Conservation (phyloP, 1,140 invertebrate genomes). For the Eciton burchellii region DNA sequence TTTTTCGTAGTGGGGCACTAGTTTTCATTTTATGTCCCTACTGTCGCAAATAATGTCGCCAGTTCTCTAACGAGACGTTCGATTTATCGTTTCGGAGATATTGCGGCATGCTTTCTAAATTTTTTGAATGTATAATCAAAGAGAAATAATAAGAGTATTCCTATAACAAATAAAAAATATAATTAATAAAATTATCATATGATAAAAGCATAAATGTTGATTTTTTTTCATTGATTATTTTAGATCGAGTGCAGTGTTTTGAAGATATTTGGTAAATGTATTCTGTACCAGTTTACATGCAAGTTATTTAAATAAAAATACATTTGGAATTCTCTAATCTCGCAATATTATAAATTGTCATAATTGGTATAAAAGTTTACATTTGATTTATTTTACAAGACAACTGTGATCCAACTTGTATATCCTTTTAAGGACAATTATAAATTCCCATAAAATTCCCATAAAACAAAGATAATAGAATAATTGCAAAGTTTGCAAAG, state of each 20-base stretch:
- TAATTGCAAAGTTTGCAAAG: background rate
- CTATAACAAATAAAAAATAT: background rate
- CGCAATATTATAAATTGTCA: background rate
- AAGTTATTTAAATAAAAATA: slow-evolving; percentile 15
- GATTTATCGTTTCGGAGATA: background rate
- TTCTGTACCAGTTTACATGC: slow-evolving; percentile 4
- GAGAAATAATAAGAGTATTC: background rate
- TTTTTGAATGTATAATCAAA: background rate
- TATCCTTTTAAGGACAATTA: background rate
- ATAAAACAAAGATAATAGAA: slow-evolving; percentile 24
- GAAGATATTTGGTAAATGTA: background rate
- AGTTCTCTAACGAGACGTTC: background rate
- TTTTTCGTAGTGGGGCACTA: background rate
- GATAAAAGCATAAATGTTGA: background rate
- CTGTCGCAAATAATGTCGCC: background rate
- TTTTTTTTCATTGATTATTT: slow-evolving; percentile 10
- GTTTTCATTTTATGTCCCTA: background rate
- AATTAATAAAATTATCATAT: background rate
- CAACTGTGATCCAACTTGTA: slow-evolving; percentile 1
- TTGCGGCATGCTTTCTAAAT: background rate
- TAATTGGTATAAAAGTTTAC: background rate
- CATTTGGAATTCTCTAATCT: background rate
- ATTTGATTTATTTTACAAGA: slow-evolving; percentile 19
- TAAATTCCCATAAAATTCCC: slow-evolving; percentile 35
- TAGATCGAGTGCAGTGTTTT: background rate